phyloP scores from a whole-genome alignment of 2,797 vertebrate genomes.

The Nyctalus aviator region DNA sequence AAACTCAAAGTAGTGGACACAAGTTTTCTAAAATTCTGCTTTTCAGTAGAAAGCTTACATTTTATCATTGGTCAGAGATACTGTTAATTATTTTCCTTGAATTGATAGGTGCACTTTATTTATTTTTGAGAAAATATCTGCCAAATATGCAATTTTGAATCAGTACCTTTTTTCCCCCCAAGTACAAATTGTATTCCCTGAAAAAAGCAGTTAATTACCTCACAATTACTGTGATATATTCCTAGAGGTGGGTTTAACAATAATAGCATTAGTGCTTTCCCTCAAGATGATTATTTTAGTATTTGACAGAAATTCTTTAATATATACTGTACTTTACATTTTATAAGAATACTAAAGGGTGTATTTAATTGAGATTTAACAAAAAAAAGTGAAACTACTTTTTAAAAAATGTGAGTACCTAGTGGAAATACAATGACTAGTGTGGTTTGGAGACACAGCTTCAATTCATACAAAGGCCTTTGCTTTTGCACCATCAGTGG shows the following conservation, averaged over 20 bases:
- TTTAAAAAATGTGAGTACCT: not conserved
- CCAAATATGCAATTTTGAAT: not conserved
- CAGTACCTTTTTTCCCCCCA: not conserved
- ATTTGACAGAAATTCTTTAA: not conserved
- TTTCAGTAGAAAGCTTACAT: not conserved
- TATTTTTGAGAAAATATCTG: not conserved
- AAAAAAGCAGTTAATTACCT: not conserved
- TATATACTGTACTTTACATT: not conserved
- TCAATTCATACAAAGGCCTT: not conserved
- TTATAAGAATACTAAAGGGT: not conserved
- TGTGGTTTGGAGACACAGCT: not conserved
- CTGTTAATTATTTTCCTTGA: not conserved
- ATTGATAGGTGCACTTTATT: not conserved
- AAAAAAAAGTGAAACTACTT: not conserved
- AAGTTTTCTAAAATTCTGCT: slow-evolving; percentile 7
- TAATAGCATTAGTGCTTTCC: not conserved
- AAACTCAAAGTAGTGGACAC: not conserved
- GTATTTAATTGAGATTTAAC: not conserved
- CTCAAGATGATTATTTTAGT: not conserved
- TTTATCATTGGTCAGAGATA: not conserved
- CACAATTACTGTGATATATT: not conserved
- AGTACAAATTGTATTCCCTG: not conserved
- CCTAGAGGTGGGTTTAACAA: not conserved
- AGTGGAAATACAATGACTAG: not conserved
- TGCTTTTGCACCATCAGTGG: not conserved